Base-by-base conservation (phyloP, 2,113 vertebrate species). In the Sylvietta virens region DNA sequence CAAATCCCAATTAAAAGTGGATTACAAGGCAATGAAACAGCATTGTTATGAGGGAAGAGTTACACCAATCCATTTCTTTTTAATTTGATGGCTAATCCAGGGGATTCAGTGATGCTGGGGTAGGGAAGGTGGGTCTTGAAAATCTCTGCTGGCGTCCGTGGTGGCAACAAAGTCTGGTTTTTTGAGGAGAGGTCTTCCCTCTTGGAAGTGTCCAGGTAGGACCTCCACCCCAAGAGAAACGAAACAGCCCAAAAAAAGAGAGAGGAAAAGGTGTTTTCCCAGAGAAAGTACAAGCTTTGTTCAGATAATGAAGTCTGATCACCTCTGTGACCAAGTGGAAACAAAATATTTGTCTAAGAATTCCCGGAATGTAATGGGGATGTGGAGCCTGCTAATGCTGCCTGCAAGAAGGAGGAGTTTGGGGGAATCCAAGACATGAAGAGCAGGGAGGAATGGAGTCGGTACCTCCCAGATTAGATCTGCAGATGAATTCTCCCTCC, bases 1-100 rank as follows among this genome's bases (percentile, higher is more conserved):
- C 92, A 97, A 96, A 97, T 93, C 91, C 84, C 85, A 96, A 93
- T 97, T 97, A 96, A 97, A 97, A 97, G 91, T 93, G 95, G 96
- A 97, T 96, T 97, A 97, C 90, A 96, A 94, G 91, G 86, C 90
- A 96, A 90, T 93, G 92, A 94, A 94, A 93, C 69, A 78, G 44
- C 90, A 53, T 95, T 93, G 92, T 96, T 90, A 92, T n/a, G 90
- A 92, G 82, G 60, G 72, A 96, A 90, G 93, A 94, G 92, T 96
- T 96, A 93, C 82, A 88, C n/a, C 93, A 93, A 86, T 86, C 66
- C 67, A 83, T 92, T 94, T 92, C 88, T 90, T 50, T 86, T 90
- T 83, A 86, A 94, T 93, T 88, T 86, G 64, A 48, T 90, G 82
- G 60, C 62, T 56, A 42, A 78, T 37, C 60, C 51, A 64, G 71